Base-by-base conservation (phyloP, 2,888 invertebrate species). In the Epistrophe grossulariae region DNA sequence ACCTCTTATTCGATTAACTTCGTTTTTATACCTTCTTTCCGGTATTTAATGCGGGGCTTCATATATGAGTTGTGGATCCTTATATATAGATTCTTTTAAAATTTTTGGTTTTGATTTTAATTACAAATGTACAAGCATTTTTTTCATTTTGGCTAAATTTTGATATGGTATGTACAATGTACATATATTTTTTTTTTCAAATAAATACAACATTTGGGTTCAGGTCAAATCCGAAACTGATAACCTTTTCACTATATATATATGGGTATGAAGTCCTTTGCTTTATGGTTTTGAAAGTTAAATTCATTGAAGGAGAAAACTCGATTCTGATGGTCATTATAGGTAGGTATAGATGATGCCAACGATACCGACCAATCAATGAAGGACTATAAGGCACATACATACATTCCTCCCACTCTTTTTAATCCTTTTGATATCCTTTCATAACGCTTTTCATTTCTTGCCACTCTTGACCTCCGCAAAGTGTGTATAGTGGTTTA, bases 391-490 rank as follows among this genome's bases (percentile, higher is more conserved):
- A n/a, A n/a, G n/a, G n/a, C n/a, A n/a, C n/a, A n/a, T n/a, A n/a
- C n/a, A n/a, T n/a, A 35, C n/a, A 35, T 17, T 38, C 38, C 17
- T 1, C 7, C n/a, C 8, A 52, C 10, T 28, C 55, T 17, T 55
- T 79, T 72, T 38, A 74, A 64, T 48, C 50, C 52, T 64, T 24
- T 79, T 55, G 52, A 79, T 71, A 71, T 45, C 35, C 71, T 71
- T 62, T 55, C 35, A 24, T 62, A 55, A 52, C 13, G n/a, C 24
- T 17, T 43, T n/a, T 52, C 35, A 62, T 64, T 57, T 48, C 55
- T 50, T 64, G n/a, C 66, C 72, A 78, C 78, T 77, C 72, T 77
- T 82, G 64, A 82, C 77, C 77, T 76, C 55, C 3, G 8, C 40
- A 76, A 76, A 66, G 68, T 66, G 74, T 73, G 50, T 64, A 24